phyloP scores from a whole-genome alignment of 2,113 vertebrate species.

The Mesocricetus auratus region DNA sequence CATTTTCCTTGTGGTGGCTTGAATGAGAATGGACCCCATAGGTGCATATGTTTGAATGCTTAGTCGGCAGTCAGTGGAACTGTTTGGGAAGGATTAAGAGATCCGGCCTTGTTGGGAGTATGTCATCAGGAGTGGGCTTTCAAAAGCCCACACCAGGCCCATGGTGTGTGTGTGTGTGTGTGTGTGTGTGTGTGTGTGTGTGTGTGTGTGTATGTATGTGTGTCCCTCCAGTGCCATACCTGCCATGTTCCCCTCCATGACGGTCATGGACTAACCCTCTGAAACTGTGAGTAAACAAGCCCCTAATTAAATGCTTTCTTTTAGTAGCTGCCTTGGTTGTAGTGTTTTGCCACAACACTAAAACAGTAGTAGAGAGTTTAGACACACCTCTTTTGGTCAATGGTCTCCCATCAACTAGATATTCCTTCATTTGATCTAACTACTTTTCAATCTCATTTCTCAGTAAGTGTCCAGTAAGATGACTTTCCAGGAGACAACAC shows the following conservation, averaged over 20 bases:
- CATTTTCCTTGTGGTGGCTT: neutral
- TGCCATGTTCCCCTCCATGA: neutral
- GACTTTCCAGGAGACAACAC: neutral
- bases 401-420: neutral
- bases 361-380: neutral
- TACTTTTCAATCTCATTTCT: neutral
- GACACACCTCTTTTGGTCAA: neutral
- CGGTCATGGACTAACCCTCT: neutral
- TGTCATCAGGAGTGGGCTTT: neutral
- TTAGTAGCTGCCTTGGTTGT: neutral
- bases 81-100: neutral
- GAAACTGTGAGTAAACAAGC: neutral
- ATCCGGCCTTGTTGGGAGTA: neutral
- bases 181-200: too few relatives aligned
- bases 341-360: neutral
- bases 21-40: neutral
- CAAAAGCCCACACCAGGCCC: neutral
- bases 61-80: neutral
- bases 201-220: too few relatives aligned
- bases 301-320: neutral
- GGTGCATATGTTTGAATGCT: neutral
- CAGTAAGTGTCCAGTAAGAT: neutral
- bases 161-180: too few relatives aligned
- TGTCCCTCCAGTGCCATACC: neutral
- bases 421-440: conserved; percentile 7